Evolutionary conservation across 1,140 invertebrate genomes (phyloP).

Genomic region (Eumaeus atala): DNA sequence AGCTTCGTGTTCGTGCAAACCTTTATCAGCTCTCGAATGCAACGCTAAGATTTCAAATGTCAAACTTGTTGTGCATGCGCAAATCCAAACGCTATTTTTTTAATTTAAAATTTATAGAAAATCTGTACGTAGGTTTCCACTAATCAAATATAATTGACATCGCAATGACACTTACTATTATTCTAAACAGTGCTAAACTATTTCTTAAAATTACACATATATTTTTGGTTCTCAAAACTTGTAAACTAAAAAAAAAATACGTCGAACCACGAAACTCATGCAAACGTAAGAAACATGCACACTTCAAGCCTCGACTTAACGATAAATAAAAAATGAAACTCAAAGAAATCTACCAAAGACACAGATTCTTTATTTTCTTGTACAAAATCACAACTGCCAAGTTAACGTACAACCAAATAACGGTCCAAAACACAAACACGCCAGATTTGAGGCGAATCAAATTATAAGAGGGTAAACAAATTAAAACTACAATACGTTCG

Average conservation of each 20-base stretch:
- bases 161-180: slow-evolving; percentile 70
- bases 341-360: slow-evolving; percentile 35
- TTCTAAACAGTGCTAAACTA: slow-evolving; percentile 65
- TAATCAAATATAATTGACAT: slow-evolving; percentile 73
- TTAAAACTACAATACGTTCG: slow-evolving; percentile 32
- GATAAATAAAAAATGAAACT: slow-evolving; percentile 44
- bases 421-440: slow-evolving; percentile 8
- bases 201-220: slow-evolving; percentile 51
- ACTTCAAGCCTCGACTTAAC: slow-evolving; percentile 30
- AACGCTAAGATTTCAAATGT: slow-evolving; percentile 18
- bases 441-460: slow-evolving; percentile 3
- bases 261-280: slow-evolving; percentile 32
- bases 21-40: neutral
- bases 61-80: slow-evolving; percentile 7
- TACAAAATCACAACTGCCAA: slow-evolving; percentile 45
- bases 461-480: slow-evolving; percentile 19
- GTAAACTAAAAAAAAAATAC: slow-evolving; percentile 28
- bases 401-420: slow-evolving; percentile 33
- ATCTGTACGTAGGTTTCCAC: slow-evolving; percentile 51
- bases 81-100: slow-evolving; percentile 20
- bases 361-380: slow-evolving; percentile 42
- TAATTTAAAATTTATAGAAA: slow-evolving; percentile 63
- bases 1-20: neutral
- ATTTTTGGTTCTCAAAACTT: slow-evolving; percentile 57
- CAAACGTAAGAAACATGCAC: slow-evolving; percentile 44